Base-by-base conservation (phyloP, 2,113 vertebrate genomes). In the Atrichornis clamosus region DNA sequence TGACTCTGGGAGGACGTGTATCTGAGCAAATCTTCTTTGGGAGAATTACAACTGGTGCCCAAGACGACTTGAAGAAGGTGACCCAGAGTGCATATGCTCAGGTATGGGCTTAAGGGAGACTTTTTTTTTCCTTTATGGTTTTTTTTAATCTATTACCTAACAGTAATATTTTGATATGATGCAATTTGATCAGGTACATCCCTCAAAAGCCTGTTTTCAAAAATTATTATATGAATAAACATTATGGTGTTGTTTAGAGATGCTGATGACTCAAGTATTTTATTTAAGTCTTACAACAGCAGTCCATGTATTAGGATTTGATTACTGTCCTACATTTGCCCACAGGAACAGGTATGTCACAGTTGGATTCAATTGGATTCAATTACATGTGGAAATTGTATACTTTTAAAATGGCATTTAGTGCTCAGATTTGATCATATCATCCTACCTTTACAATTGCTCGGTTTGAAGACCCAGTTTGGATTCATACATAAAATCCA, bases 71-170 rank as follows among this genome's bases (percentile, higher is more conserved):
- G 49, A 98, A 97, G 63, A 99, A 99, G 96, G 99, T 99, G 89
- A 99, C 99, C 2, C 99, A 99, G 98, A 99, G 99, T 60, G 99
- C 99, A 4, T 99, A 99, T 24, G 99, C 99, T 49, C 99, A 99
- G 98, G 99, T 99, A 84, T 62, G 98, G 74, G 9, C 28, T 27
- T 35, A 9, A 70, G 39, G 41, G 8, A 53, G n/a, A 41, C 10
- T 33, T 53, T 28, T n/a, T 13, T 27, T 35, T 24, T 20, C 41
- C 28, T 26, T 42, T 55, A 14, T 13, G 10, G 5, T 26, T 83
- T 90, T 79, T 79, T 33, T 47, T 49, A 58, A 35, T 50, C 13
- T 76, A 5, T 20, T 18, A 8, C 35, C 15, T 72, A 55, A 55
- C 12, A n/a, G 16, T 59, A n/a, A 6, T 60, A 35, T 46, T 91